These are phyloP conservation scores for Dione juno DNA, from an alignment of 2,888 invertebrate species.

Conservation along the genomic window DNA sequence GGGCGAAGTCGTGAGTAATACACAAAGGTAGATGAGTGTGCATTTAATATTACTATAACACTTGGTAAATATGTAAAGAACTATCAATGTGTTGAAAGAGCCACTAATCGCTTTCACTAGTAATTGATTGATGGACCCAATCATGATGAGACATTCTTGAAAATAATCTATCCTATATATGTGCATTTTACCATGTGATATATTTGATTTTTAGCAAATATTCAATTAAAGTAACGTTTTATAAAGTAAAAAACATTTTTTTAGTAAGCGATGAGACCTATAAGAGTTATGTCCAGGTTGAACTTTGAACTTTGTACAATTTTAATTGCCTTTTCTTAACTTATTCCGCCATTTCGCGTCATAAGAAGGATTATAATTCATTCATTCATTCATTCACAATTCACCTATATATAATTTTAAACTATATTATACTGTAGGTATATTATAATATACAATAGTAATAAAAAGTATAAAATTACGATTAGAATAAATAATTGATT, in stretches of 20 bases:
- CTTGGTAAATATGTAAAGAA: slow-evolving; percentile 30
- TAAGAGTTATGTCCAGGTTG: too few species aligned
- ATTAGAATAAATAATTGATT: too few species aligned
- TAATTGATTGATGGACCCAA: slow-evolving; percentile 45
- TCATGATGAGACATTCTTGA: slow-evolving; percentile 30
- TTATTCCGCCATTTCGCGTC: neutral
- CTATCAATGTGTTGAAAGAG: slow-evolving; percentile 18
- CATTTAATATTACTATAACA: slow-evolving; percentile 30
- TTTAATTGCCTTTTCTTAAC: neutral
- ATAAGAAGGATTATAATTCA: too few species aligned
- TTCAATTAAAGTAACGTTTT: neutral
- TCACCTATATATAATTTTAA: neutral
- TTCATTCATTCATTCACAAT: too few species aligned
- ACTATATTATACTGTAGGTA: too few species aligned
- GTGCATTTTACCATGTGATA: neutral
- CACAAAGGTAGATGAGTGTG: slow-evolving; percentile 34
- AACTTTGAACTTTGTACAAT: too few species aligned
- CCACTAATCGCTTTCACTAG: slow-evolving; percentile 40
- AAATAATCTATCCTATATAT: neutral
- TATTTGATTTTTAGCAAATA: neutral
- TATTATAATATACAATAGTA: too few species aligned
- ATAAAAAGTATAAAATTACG: too few species aligned
- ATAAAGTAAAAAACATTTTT: too few species aligned
- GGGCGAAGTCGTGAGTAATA: slow-evolving; percentile 37
- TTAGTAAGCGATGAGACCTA: too few species aligned